Evolutionary conservation across 2,888 invertebrate species (phyloP).

Genomic region (Ormyrus pomaceus): DNA sequence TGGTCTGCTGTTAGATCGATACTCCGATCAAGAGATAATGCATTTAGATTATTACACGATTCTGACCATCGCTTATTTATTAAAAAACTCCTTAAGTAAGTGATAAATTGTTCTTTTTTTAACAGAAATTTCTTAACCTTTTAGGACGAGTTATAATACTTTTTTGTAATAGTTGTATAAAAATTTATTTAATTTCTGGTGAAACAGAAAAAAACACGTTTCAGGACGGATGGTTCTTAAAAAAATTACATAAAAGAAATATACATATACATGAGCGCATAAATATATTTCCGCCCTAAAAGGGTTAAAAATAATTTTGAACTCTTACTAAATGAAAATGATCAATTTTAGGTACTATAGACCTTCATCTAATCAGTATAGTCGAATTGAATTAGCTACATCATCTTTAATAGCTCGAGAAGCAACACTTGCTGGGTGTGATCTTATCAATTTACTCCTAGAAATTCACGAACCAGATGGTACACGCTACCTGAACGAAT

Average conservation of each 20-base stretch:
- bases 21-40: constrained; percentile 76
- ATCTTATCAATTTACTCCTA: constrained; percentile 86
- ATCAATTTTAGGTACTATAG: constrained; percentile 82
- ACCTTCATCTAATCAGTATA: constrained; percentile 92
- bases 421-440: constrained; percentile 83
- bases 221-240: too few relatives aligned
- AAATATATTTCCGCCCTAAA: too few relatives aligned
- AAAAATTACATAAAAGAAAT: too few relatives aligned
- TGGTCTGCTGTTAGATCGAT: constrained; percentile 89
- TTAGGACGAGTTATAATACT: too few relatives aligned
- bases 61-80: constrained; percentile 82
- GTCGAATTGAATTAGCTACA: constrained; percentile 86
- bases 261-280: too few relatives aligned
- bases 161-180: background rate
- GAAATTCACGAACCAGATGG: constrained; percentile 84
- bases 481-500: constrained; percentile 84
- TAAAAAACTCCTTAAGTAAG: constrained; percentile 81
- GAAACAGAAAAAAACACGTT: background rate
- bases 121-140: too few relatives aligned
- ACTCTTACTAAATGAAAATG: too few relatives aligned
- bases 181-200: background rate
- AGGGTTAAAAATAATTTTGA: too few relatives aligned
- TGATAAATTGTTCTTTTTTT: too few relatives aligned
- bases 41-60: constrained; percentile 81
- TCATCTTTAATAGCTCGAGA: constrained; percentile 77